These are phyloP conservation scores for Xanthorhoe spadicearia DNA, from an alignment of 2,888 invertebrate species.

Conservation along the genomic window DNA sequence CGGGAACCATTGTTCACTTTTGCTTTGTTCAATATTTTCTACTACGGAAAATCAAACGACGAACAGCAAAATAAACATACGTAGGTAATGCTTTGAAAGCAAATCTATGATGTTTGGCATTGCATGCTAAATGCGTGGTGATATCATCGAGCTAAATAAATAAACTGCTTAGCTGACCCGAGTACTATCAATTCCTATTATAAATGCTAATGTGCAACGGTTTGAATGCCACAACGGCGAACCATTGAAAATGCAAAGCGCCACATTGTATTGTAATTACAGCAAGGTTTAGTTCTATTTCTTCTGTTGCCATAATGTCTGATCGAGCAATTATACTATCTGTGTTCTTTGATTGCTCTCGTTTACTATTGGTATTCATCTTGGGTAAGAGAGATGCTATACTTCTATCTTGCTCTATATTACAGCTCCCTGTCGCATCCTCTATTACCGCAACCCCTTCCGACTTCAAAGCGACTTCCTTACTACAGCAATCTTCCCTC, in stretches of 20 bases:
- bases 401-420: slow-evolving; percentile 35
- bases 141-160: slow-evolving; percentile 38
- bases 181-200: slow-evolving; percentile 35
- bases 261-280: slow-evolving; percentile 34
- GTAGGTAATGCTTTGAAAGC: slow-evolving; percentile 34
- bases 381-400: slow-evolving; percentile 12
- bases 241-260: slow-evolving; percentile 27
- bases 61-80: slow-evolving; percentile 28
- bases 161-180: slow-evolving; percentile 35
- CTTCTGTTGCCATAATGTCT: slow-evolving; percentile 6
- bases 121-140: slow-evolving; percentile 39
- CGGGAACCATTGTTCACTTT: slow-evolving; percentile 14
- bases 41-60: slow-evolving; percentile 5
- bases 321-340: background rate
- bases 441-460: slow-evolving; percentile 47
- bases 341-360: background rate
- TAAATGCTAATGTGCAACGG: slow-evolving; percentile 29
- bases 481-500: slow-evolving; percentile 49
- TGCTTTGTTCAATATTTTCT: slow-evolving; percentile 12
- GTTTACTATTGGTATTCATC: background rate
- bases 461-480: slow-evolving; percentile 54
- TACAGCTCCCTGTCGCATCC: slow-evolving; percentile 33
- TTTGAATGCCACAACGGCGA: slow-evolving; percentile 22
- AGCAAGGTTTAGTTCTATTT: slow-evolving; percentile 25
- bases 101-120: slow-evolving; percentile 39